Percentiles rank a stretch among this genome's conserved stretches.
phyloP scores from a whole-genome alignment of 1,140 invertebrate species.

The Drosophila pectinifera region DNA sequence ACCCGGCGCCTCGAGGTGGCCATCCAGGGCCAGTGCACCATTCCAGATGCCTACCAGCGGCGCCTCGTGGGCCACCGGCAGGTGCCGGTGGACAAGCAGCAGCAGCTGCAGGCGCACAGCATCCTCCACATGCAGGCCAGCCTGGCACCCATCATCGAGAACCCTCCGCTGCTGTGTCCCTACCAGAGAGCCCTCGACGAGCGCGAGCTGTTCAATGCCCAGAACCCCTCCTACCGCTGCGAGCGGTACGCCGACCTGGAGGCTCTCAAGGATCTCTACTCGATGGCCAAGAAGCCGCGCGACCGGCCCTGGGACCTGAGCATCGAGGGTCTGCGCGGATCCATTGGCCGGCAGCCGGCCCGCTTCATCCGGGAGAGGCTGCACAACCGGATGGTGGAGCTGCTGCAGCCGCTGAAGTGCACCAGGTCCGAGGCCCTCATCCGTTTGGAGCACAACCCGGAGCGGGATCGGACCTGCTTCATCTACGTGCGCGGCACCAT shows the following conservation, averaged over 20 bases:
- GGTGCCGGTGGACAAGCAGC: constrained; percentile 37
- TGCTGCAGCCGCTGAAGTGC: constrained; percentile 40
- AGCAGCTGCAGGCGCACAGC: constrained; percentile 9
- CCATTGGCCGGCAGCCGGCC: constrained; percentile 40
- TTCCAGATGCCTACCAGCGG: constrained; percentile 20
- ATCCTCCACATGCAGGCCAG: constrained; percentile 44
- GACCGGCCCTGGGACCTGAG: constrained; percentile 65
- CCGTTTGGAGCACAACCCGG: constrained; percentile 9
- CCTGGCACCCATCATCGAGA: constrained; percentile 48
- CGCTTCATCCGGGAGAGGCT: constrained; percentile 35
- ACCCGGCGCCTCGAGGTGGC: constrained; percentile 31
- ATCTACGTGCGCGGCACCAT: constrained; percentile 69
- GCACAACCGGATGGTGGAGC: constrained; percentile 20
- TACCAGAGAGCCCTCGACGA: constrained; percentile 64
- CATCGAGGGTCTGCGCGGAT: constrained; percentile 42
- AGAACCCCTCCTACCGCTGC: constrained; percentile 59
- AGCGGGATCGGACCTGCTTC: constrained; percentile 50
- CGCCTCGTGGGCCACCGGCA: constrained; percentile 36
- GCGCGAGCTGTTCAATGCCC: constrained; percentile 59
- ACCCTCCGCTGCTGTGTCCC: constrained; percentile 48
- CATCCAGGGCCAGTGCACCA: constrained; percentile 53
- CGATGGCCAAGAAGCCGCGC: constrained; percentile 63
- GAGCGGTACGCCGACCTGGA: constrained; percentile 67
- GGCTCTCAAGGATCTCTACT: constrained; percentile 59
- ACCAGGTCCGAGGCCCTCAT: constrained; percentile 8